A percentile compares a stretch with the other conserved stretches of the same genome.
phyloP scores from a whole-genome alignment of 1,140 invertebrate species.

The Meloidogyne hapla region DNA sequence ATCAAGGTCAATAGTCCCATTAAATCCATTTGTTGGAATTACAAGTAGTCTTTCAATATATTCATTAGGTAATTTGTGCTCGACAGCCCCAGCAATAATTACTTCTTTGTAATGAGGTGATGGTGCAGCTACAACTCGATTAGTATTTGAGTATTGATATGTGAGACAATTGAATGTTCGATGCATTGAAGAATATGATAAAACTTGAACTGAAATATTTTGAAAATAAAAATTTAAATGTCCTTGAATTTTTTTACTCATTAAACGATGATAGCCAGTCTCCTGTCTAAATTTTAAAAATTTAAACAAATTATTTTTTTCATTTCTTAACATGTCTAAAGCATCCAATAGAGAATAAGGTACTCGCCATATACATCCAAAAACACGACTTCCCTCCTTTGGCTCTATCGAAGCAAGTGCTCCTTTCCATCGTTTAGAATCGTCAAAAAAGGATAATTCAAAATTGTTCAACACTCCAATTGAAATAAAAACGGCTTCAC shows the following conservation, averaged over 20 bases:
- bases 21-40: constrained; percentile 50
- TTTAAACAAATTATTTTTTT: background rate
- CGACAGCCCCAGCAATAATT: constrained; percentile 51
- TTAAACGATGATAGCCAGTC: constrained; percentile 50
- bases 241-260: constrained; percentile 39
- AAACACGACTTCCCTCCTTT: constrained; percentile 32
- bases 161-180: constrained; percentile 49
- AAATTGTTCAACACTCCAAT: constrained; percentile 35
- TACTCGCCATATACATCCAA: constrained; percentile 51
- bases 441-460: constrained; percentile 48
- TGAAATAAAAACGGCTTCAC: constrained; percentile 43
- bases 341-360: constrained; percentile 51
- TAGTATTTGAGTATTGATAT: constrained; percentile 53
- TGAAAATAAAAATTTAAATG: constrained; percentile 15
- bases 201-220: background rate
- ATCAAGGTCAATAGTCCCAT: constrained; percentile 40
- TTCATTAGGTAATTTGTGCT: constrained; percentile 46
- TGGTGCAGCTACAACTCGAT: constrained; percentile 24
- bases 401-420: constrained; percentile 53
- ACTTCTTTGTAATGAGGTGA: constrained; percentile 59
- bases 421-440: constrained; percentile 44
- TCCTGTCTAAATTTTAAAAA: constrained; percentile 40
- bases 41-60: constrained; percentile 42
- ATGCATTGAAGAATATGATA: constrained; percentile 2
- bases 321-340: constrained; percentile 30